Conservation (phyloP, 30 jellyfish, hydroid and myxozoan species). For the Chironex yamaguchii region DNA sequence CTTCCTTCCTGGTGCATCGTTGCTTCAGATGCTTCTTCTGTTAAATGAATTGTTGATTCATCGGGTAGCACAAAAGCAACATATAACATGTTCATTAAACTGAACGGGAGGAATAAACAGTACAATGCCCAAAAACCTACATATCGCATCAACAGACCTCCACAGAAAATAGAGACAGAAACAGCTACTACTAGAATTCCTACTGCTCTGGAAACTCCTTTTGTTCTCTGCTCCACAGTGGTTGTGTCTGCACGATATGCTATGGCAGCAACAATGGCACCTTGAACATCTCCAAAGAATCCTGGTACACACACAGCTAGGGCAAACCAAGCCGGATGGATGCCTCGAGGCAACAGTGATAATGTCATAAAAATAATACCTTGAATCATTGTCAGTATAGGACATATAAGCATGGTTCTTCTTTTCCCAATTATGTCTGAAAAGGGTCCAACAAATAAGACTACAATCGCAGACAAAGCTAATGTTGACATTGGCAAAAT, state of each 20-base stretch:
- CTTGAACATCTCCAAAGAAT: conserved; percentile 60
- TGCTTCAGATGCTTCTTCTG: no score
- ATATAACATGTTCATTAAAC: conserved; percentile 11
- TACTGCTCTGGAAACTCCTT: conserved; percentile 54
- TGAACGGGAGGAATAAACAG: conserved; percentile 6
- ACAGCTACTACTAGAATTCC: conserved; percentile 10
- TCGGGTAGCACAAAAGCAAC: conserved; percentile 45
- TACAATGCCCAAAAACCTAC: conserved; percentile 49
- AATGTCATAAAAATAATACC: conserved; percentile 19
- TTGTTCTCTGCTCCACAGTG: conserved; percentile 49
- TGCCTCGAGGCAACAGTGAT: neutral
- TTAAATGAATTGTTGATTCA: no score
- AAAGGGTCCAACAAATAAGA: conserved; percentile 67
- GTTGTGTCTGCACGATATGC: conserved; percentile 67
- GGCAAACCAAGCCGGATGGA: conserved; percentile 51
- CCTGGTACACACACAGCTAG: conserved; percentile 51
- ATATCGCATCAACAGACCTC: neutral
- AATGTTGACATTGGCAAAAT: conserved; percentile 58
- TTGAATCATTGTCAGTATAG: conserved; percentile 27
- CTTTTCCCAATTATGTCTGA: conserved; percentile 72
- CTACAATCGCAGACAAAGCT: conserved; percentile 33
- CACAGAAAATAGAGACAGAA: conserved; percentile 21
- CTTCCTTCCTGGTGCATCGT: no score
- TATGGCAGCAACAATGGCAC: conserved; percentile 12
- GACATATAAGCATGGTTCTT: conserved; percentile 30